Conservation (phyloP, 2,888 invertebrate species). For the Idaea straminata region DNA sequence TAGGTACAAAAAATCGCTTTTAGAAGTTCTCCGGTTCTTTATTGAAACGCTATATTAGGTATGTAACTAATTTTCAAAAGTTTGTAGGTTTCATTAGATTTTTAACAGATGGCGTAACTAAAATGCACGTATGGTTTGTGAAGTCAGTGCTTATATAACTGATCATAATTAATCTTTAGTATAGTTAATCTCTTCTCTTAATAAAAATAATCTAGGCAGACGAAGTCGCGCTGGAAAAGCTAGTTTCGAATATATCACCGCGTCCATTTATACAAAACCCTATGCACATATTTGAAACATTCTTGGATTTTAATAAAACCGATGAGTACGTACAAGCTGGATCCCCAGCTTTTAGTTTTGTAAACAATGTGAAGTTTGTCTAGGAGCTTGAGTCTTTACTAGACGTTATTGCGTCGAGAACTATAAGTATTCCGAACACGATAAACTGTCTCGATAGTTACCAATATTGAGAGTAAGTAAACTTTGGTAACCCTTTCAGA, state of each 20-base stretch:
- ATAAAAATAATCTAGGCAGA: neutral
- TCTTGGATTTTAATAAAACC: constrained; percentile 40
- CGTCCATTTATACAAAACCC: constrained; percentile 35
- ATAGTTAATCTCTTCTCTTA: neutral
- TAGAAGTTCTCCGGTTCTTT: too few species aligned
- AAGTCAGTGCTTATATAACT: too few species aligned
- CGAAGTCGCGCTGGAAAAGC: neutral
- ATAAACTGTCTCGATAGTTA: constrained; percentile 13
- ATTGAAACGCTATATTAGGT: too few species aligned
- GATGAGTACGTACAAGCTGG: constrained; percentile 29
- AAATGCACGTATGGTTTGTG: too few species aligned
- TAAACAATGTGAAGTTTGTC: constrained; percentile 36
- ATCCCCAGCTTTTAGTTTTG: constrained; percentile 42
- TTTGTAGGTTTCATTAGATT: too few species aligned
- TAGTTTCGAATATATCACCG: constrained; percentile 21
- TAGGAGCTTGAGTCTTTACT: constrained; percentile 20
- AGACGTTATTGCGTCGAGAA: constrained; percentile 22
- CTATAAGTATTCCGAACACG: constrained; percentile 14
- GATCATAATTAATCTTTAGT: neutral
- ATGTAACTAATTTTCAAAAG: too few species aligned
- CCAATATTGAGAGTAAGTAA: constrained; percentile 10
- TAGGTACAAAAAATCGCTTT: too few species aligned
- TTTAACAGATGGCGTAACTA: too few species aligned
- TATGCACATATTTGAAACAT: constrained; percentile 31
- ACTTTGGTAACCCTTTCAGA: neutral